phyloP scores from a whole-genome alignment of 1,140 invertebrate species.

The Aleiodes sp. region DNA sequence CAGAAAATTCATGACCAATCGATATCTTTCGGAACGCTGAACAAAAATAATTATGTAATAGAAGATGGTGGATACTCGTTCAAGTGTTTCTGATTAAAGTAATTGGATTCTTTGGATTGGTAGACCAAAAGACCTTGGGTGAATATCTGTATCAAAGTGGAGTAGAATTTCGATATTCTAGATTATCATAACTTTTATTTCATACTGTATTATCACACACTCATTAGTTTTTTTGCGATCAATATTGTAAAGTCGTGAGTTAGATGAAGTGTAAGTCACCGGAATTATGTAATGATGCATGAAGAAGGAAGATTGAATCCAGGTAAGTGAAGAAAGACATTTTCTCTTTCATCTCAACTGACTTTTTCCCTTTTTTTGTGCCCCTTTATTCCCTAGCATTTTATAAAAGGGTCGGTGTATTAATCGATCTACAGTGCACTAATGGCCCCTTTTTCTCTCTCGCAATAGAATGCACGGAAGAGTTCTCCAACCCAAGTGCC shows the following conservation, averaged over 20 bases:
- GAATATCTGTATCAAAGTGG: not conserved
- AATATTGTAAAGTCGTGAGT: not conserved
- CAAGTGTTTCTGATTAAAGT: slow-evolving; percentile 11
- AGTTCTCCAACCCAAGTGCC: too few species aligned
- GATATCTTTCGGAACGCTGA: not conserved
- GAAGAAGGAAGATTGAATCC: not conserved
- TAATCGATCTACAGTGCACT: not conserved
- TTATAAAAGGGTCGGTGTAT: not conserved
- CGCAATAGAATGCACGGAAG: too few species aligned
- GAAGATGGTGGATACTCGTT: not conserved
- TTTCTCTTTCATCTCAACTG: slow-evolving; percentile 2
- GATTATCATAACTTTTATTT: not conserved
- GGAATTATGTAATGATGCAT: not conserved
- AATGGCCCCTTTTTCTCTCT: not conserved
- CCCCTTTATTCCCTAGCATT: not conserved
- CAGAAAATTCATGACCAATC: not conserved
- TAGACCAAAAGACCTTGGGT: not conserved
- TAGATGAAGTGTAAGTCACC: not conserved
- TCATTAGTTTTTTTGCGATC: not conserved
- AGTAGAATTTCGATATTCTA: slow-evolving; percentile 29
- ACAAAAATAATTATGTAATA: slow-evolving; percentile 1
- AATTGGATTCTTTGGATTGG: slow-evolving; percentile 17
- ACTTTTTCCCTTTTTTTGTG: not conserved
- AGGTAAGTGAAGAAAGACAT: not conserved
- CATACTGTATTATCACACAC: not conserved